Evolutionary conservation across 1,140 invertebrate genomes (phyloP).

Genomic region (Drosophila nasuta): DNA sequence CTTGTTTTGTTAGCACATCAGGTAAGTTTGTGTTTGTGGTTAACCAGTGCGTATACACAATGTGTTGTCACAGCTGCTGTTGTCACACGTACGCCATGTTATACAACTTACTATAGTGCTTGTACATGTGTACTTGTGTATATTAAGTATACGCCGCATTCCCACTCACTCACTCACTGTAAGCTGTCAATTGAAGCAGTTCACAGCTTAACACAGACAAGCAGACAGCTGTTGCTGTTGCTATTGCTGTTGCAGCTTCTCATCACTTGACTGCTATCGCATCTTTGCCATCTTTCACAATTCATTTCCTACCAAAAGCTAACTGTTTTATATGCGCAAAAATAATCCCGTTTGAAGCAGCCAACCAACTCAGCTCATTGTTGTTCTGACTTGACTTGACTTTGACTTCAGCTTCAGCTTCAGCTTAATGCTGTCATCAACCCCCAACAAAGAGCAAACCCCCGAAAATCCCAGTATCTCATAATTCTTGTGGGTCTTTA

Average conservation of each 20-base stretch:
- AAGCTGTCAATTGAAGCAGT: conserved; percentile 35
- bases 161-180: neutral
- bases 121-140: conserved; percentile 23
- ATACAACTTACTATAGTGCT: conserved; percentile 28
- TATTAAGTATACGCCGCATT: conserved; percentile 23
- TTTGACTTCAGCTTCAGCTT: conserved; percentile 13
- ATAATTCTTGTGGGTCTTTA: conserved; percentile 47
- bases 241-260: neutral
- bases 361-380: conserved; percentile 35
- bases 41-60: conserved; percentile 56
- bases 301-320: conserved; percentile 44
- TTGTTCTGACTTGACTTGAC: conserved; percentile 27
- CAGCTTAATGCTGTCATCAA: conserved; percentile 27
- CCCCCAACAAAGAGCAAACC: neutral
- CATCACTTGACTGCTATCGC: conserved; percentile 5
- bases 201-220: conserved; percentile 24
- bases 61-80: conserved; percentile 14
- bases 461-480: conserved; percentile 21
- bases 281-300: conserved; percentile 41
- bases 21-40: conserved; percentile 39
- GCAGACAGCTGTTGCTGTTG: conserved; percentile 11
- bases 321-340: conserved; percentile 55
- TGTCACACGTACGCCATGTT: conserved; percentile 52
- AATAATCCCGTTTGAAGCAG: conserved; percentile 47
- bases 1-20: conserved; percentile 13